A percentile compares a stretch with the other conserved stretches of the same genome.
These are phyloP conservation scores for Choloepus hoffmanni DNA, from an alignment of 2,113 vertebrate genomes.

Conservation along the genomic window DNA sequence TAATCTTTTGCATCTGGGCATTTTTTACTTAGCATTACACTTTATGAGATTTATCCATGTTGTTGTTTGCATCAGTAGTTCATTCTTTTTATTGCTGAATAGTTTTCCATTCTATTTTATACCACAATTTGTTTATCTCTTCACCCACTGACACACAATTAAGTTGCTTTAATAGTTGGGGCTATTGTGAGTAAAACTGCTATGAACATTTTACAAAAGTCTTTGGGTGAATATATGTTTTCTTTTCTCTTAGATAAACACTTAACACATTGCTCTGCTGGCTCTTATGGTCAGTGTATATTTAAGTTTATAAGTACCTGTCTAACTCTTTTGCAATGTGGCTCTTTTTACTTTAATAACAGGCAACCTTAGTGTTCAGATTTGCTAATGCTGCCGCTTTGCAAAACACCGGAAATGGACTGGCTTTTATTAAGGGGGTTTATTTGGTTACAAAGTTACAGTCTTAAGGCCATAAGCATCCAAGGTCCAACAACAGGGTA, in stretches of 20 bases:
- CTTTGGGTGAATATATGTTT: neutral
- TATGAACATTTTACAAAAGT: neutral
- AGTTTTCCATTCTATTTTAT: neutral
- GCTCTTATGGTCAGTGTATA: neutral
- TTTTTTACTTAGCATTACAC: neutral
- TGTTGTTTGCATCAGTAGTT: neutral
- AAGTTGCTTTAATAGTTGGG: neutral
- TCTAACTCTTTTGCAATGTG: neutral
- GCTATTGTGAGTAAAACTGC: neutral
- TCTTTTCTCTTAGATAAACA: neutral
- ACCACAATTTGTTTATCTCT: neutral
- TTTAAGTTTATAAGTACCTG: conserved; percentile 3
- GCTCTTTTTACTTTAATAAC: neutral
- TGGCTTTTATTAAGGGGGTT: too few relatives aligned
- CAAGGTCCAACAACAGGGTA: too few relatives aligned
- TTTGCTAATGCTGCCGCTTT: too few relatives aligned
- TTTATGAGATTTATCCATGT: neutral
- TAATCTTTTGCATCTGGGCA: neutral
- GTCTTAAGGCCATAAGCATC: too few relatives aligned
- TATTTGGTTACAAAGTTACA: too few relatives aligned
- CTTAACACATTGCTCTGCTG: neutral
- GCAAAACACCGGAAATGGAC: too few relatives aligned
- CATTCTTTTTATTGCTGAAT: neutral
- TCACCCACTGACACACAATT: neutral
- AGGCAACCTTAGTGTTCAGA: neutral